A percentile compares a stretch with the other conserved stretches of the same genome.
These are phyloP conservation scores for Actinemys pallida DNA, from an alignment of 2,113 vertebrate genomes.

Conservation along the genomic window DNA sequence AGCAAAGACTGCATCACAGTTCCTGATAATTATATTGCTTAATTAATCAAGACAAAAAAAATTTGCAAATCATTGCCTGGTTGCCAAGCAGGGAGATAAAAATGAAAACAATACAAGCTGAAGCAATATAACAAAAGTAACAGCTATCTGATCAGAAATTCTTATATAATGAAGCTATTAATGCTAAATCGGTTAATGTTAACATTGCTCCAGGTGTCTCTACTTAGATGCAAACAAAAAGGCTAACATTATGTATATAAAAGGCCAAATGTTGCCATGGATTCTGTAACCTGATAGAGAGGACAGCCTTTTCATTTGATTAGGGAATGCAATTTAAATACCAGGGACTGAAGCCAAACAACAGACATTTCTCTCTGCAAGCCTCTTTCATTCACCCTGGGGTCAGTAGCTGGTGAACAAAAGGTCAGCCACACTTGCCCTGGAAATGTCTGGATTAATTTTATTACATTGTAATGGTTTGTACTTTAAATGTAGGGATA, in stretches of 20 bases:
- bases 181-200: slow-evolving; percentile 87
- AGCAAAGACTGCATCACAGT: slow-evolving; percentile 84
- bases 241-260: slow-evolving; percentile 88
- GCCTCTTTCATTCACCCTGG: slow-evolving; percentile 82
- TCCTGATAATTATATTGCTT: slow-evolving; percentile 91
- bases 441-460: slow-evolving; percentile 89
- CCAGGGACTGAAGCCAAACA: slow-evolving; percentile 86
- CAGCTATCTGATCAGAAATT: slow-evolving; percentile 86
- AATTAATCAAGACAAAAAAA: slow-evolving; percentile 91
- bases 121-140: slow-evolving; percentile 87
- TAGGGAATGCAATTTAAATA: slow-evolving; percentile 89
- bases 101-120: slow-evolving; percentile 86
- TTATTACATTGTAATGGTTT: slow-evolving; percentile 87
- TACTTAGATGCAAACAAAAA: slow-evolving; percentile 86
- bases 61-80: slow-evolving; percentile 87
- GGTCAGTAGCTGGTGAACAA: slow-evolving; percentile 87
- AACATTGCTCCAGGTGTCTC: slow-evolving; percentile 87
- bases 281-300: slow-evolving; percentile 89
- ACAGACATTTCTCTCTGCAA: slow-evolving; percentile 84
- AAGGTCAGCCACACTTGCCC: slow-evolving; percentile 87
- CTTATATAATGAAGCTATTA: slow-evolving; percentile 88
- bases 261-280: slow-evolving; percentile 90
- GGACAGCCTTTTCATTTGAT: slow-evolving; percentile 88
- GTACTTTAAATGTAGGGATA: slow-evolving; percentile 82
- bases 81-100: slow-evolving; percentile 87